phyloP scores from a whole-genome alignment of 2,797 vertebrate genomes.

The Pantherophis vulpinus region DNA sequence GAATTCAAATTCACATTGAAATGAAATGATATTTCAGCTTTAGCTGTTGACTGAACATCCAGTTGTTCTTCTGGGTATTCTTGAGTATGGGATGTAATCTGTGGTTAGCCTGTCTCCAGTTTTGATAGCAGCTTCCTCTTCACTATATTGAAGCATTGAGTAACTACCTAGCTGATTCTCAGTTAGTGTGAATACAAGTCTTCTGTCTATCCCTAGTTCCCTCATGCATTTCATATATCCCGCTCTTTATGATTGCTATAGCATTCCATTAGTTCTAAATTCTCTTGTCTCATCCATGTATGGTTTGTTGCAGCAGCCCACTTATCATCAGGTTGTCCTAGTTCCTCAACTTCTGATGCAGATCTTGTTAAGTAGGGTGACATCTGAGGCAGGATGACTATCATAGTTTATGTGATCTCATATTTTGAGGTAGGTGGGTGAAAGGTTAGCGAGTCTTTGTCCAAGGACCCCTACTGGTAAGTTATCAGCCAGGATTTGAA shows the following conservation, averaged over 20 bases:
- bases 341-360: neutral
- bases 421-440: neutral
- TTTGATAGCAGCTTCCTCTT: neutral
- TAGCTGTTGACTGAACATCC: neutral
- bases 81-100: neutral
- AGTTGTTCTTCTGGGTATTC: no score
- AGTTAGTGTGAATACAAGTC: neutral
- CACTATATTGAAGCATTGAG: neutral
- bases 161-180: neutral
- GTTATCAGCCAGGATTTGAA: neutral
- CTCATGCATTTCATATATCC: neutral
- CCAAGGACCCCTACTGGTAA: neutral
- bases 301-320: neutral
- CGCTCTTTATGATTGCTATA: neutral
- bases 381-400: neutral
- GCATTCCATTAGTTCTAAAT: neutral
- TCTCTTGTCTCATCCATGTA: neutral
- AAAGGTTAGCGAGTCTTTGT: neutral
- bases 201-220: neutral
- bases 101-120: neutral
- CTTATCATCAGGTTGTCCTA: neutral
- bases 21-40: neutral
- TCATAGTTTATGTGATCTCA: neutral
- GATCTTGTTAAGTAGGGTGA: neutral
- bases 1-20: neutral